phyloP scores from a whole-genome alignment of 1,140 invertebrate genomes.

The Orius insidiosus region DNA sequence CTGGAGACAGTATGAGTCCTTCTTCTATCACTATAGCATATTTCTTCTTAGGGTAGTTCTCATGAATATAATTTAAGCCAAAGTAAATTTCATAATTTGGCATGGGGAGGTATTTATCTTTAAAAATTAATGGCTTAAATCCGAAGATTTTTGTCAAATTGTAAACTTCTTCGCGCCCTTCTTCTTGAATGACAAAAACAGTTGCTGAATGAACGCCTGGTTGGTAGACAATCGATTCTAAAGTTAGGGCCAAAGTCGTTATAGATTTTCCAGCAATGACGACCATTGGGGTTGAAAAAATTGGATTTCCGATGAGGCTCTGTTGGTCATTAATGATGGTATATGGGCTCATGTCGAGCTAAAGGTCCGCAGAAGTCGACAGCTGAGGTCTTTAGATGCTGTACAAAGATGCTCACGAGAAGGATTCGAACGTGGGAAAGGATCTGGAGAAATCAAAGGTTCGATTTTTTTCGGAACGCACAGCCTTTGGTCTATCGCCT shows the following conservation, averaged over 20 bases:
- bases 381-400: conserved; percentile 24
- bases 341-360: conserved; percentile 28
- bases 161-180: conserved; percentile 21
- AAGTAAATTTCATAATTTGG: conserved; percentile 24
- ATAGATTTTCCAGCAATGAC: conserved; percentile 28
- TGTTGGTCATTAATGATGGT: conserved; percentile 28
- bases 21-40: conserved; percentile 32
- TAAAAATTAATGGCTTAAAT: conserved; percentile 6
- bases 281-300: conserved; percentile 29
- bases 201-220: conserved; percentile 28
- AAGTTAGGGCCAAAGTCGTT: conserved; percentile 27
- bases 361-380: conserved; percentile 29
- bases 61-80: conserved; percentile 21
- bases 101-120: conserved; percentile 19
- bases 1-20: conserved; percentile 30
- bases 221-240: conserved; percentile 32
- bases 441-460: conserved; percentile 24
- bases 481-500: conserved; percentile 21
- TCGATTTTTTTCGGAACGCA: conserved; percentile 22
- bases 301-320: conserved; percentile 26
- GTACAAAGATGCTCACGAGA: conserved; percentile 28
- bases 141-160: conserved; percentile 11
- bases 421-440: conserved; percentile 26
- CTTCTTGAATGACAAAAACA: conserved; percentile 22
- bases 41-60: conserved; percentile 21